Percentiles rank a stretch among this genome's conserved stretches.
These are phyloP conservation scores for Anolis carolinensis DNA, from an alignment of 2,113 vertebrate genomes.

Conservation along the genomic window DNA sequence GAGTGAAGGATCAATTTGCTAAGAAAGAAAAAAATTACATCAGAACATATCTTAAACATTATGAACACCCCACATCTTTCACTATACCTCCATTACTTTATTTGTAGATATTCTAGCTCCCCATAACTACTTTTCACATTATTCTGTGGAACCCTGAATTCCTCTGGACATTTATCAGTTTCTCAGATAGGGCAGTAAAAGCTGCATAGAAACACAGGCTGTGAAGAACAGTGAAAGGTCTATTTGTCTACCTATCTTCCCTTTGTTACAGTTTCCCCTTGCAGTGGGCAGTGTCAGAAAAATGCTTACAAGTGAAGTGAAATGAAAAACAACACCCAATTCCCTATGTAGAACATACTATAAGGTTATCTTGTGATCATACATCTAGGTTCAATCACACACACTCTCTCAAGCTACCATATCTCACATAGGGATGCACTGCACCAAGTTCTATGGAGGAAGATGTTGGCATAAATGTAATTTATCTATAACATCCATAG, in stretches of 20 bases:
- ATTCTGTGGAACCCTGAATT: background rate
- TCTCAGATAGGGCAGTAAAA: background rate
- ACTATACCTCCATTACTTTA: background rate
- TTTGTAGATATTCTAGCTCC: too few species aligned
- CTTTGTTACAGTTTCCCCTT: background rate
- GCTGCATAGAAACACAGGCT: background rate
- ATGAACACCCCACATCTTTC: background rate
- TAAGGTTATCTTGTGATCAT: background rate
- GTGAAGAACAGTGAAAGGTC: too few species aligned
- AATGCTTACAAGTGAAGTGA: background rate
- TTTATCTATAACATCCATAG: too few species aligned
- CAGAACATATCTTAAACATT: background rate
- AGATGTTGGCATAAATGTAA: too few species aligned
- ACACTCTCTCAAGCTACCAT: background rate
- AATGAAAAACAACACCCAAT: background rate
- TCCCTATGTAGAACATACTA: background rate
- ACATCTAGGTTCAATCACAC: background rate
- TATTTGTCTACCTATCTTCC: too few species aligned
- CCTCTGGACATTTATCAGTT: background rate
- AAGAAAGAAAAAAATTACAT: constrained; percentile 32
- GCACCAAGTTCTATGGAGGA: too few species aligned
- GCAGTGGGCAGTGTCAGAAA: background rate
- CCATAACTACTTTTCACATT: too few species aligned
- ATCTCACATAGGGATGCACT: background rate
- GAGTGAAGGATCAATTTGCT: constrained; percentile 90